These are phyloP conservation scores for Folsomia manolachei DNA, from an alignment of 2,888 invertebrate genomes.

Conservation along the genomic window DNA sequence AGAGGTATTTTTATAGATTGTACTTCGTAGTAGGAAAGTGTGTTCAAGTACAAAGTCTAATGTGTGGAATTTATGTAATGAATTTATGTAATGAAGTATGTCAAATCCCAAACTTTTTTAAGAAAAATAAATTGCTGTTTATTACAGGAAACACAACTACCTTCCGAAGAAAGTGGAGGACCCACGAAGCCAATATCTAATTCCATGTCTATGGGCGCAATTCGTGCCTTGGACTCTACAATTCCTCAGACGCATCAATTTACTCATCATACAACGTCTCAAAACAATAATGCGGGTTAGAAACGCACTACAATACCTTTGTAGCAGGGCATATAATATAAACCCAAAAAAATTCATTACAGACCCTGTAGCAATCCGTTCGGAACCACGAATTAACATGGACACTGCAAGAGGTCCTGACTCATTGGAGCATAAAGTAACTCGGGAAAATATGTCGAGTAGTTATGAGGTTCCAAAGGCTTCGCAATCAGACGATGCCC, in stretches of 20 bases:
- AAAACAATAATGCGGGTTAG: constrained; percentile 5
- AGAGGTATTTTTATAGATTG: not conserved
- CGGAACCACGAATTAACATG: not conserved
- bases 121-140: too few relatives aligned
- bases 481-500: not conserved
- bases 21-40: not conserved
- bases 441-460: not conserved
- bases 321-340: not conserved
- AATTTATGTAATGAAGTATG: too few relatives aligned
- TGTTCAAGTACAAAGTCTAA: too few relatives aligned
- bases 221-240: constrained; percentile 61
- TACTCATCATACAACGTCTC: constrained; percentile 28
- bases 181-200: constrained; percentile 84
- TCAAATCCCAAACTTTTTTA: too few relatives aligned
- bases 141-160: not conserved
- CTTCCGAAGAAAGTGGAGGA: constrained; percentile 49
- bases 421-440: not conserved
- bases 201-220: constrained; percentile 82
- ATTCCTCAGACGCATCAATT: constrained; percentile 42
- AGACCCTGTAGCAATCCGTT: not conserved
- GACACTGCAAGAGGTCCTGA: constrained; percentile 1
- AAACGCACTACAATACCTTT: not conserved
- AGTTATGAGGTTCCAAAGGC: not conserved
- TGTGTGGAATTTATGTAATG: too few relatives aligned
- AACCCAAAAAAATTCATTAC: not conserved